Base-by-base conservation (phyloP, 2,888 invertebrate species). In the Pristionchus mayeri region DNA sequence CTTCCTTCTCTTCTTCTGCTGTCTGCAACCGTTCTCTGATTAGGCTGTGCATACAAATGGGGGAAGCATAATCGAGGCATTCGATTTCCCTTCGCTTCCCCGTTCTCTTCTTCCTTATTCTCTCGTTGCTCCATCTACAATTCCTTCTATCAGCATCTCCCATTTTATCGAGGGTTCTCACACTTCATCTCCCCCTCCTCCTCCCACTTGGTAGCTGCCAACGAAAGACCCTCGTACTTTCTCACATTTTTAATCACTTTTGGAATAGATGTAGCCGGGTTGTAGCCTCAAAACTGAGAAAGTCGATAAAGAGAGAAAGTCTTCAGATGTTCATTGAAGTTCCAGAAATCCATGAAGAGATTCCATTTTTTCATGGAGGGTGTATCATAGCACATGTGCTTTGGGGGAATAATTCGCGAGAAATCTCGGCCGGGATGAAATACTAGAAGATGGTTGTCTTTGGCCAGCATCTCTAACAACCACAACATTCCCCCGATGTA, bases 231-330 rank as follows among this genome's bases (percentile, higher is more conserved):
- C 44, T 6, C 63, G 63, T 34, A 63, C 63, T 63, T 34, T 63
- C 63, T 34, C 63, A 63, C 63, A 63, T 63, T 63, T 63, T 63
- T 63, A 63, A 63, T 63, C 63, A 34, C 30, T 63, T 63, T 34
- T 63, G 30, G 34, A 30, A 18, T 18, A 30, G 30, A 18, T 63
- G 63, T 63, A 63, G 63, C 6, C 34, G 18, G 34, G 34, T 63
- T 63, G 63, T 37, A 63, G 63, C 63, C 34, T 1, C 13, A 2
- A 21, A 18, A 18, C 1, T 3, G 27, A 60, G 16, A 11, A 27
- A 16, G 30, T 60, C 57, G 57, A 60, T 30, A 13, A 27, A n/a
- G n/a, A n/a, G n/a, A n/a, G n/a, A n/a, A n/a, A n/a, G n/a, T n/a
- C n/a, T n/a, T n/a, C n/a, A n/a, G n/a, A n/a, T n/a, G n/a, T n/a